Conservation (phyloP, 2,888 invertebrate genomes). For the Venustoraphidia nigricollis region DNA sequence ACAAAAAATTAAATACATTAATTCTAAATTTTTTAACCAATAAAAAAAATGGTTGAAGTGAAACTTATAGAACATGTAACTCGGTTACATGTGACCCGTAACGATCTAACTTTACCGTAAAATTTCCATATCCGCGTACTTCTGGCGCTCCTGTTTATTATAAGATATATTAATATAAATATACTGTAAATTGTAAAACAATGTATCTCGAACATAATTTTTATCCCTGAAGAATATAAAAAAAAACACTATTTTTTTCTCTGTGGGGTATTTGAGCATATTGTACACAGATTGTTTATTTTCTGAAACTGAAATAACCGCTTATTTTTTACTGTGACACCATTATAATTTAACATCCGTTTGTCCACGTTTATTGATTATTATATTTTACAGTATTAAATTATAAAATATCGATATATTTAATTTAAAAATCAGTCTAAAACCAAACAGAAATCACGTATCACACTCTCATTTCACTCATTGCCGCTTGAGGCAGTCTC, state of each 20-base stretch:
- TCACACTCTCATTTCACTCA: constrained; percentile 87
- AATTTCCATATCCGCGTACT: too few species aligned
- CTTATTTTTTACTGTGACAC: background rate
- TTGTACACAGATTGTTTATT: background rate
- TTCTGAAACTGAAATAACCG: background rate
- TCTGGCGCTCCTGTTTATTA: too few species aligned
- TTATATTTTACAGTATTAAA: constrained; percentile 4
- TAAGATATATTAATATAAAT: too few species aligned
- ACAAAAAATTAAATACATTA: too few species aligned
- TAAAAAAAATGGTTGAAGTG: too few species aligned
- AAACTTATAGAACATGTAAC: too few species aligned
- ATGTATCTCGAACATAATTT: background rate
- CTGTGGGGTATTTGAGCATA: background rate
- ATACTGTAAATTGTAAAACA: too few species aligned
- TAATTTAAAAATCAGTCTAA: constrained; percentile 12
- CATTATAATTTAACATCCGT: background rate
- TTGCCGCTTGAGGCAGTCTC: constrained; percentile 65
- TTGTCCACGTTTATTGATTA: background rate
- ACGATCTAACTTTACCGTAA: too few species aligned
- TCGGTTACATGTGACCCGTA: too few species aligned
- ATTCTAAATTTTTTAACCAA: too few species aligned
- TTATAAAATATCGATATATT: constrained; percentile 6
- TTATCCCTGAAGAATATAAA: background rate
- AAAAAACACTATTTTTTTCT: background rate
- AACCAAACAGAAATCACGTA: constrained; percentile 19